Evolutionary conservation across 2,888 invertebrate genomes (phyloP).

Genomic region (Caenorhabditis uteleia): DNA sequence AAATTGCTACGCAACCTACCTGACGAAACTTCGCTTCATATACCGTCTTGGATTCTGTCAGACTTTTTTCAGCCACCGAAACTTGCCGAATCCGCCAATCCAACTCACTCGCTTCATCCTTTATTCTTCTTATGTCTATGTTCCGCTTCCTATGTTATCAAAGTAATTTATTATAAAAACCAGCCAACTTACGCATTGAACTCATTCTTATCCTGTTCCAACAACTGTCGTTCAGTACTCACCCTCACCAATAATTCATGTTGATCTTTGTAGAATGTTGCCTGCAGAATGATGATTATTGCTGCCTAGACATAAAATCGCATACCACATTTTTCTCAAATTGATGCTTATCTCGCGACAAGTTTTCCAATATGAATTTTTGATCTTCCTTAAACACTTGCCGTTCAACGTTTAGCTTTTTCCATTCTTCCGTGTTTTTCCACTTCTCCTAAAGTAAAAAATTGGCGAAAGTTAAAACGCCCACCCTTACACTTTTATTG

Average conservation of each 20-base stretch:
- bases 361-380: constrained; percentile 37
- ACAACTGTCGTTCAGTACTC: constrained; percentile 53
- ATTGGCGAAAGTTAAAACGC: not conserved
- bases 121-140: constrained; percentile 44
- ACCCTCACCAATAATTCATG: constrained; percentile 63
- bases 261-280: constrained; percentile 54
- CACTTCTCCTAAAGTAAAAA: constrained; percentile 48
- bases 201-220: constrained; percentile 51
- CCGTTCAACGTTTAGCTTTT: constrained; percentile 40
- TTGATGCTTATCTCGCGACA: constrained; percentile 29
- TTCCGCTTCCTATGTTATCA: constrained; percentile 25
- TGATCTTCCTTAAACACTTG: constrained; percentile 52
- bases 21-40: constrained; percentile 44
- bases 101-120: constrained; percentile 58
- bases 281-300: constrained; percentile 25
- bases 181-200: constrained; percentile 35
- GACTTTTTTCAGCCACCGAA: constrained; percentile 41
- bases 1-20: constrained; percentile 16
- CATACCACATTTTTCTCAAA: constrained; percentile 10
- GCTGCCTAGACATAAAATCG: not conserved
- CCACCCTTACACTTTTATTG: constrained; percentile 23
- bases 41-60: constrained; percentile 34
- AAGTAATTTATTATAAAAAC: not conserved
- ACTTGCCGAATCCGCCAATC: constrained; percentile 56
- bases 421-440: constrained; percentile 49